Conservation (phyloP, 1,140 invertebrate species). For the Sitobion miscanthi region DNA sequence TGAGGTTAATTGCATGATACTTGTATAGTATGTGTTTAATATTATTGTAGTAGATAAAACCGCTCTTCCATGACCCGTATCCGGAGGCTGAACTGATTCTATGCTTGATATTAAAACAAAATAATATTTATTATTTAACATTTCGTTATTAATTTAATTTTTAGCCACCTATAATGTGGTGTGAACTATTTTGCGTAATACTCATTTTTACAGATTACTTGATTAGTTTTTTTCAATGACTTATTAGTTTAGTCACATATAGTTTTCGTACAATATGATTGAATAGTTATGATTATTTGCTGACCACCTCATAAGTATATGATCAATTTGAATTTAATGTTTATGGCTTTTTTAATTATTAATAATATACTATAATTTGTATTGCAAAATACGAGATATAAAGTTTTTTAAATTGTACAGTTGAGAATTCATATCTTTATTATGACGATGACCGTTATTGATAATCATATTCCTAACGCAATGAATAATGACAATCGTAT, state of each 20-base stretch:
- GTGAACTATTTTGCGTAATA: neutral
- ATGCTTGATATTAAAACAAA: slow-evolving; percentile 24
- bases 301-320: neutral
- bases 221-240: neutral
- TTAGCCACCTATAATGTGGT: neutral
- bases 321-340: too few relatives aligned
- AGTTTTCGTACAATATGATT: neutral
- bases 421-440: too few relatives aligned
- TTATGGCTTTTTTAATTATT: too few relatives aligned
- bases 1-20: slow-evolving; percentile 51
- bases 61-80: slow-evolving; percentile 51
- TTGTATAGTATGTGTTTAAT: slow-evolving; percentile 29
- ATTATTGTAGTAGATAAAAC: slow-evolving; percentile 34
- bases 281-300: neutral
- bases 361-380: too few relatives aligned
- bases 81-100: slow-evolving; percentile 39
- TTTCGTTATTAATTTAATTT: neutral
- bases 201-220: neutral
- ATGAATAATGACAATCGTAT: too few relatives aligned
- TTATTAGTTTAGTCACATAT: neutral
- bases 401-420: too few relatives aligned
- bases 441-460: too few relatives aligned
- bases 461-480: too few relatives aligned
- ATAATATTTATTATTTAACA: slow-evolving; percentile 15
- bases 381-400: too few relatives aligned